Evolutionary conservation across 2,888 invertebrate genomes (phyloP), one percentile per base, ranked within the genome.

Genomic region (Tetramorium bicarinatum): DNA sequence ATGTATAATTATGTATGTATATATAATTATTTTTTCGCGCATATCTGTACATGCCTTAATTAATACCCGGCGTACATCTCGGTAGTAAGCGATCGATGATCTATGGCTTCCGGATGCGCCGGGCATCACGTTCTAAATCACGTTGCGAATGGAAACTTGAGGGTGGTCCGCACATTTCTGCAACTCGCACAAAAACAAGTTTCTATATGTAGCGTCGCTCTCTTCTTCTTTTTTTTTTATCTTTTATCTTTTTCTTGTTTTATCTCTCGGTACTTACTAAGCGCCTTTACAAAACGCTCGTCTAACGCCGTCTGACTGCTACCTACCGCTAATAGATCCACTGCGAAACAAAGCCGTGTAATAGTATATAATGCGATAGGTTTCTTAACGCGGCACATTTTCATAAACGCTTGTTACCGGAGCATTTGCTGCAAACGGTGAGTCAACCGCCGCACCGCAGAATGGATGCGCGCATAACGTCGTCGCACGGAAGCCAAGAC

Each of bases 111-210:
- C 71, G 71, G 79, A 79, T 61, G 79, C 34, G 44, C 47, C 34
- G 29, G 47, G 15, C 62, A n/a, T 54, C 52, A 41, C 59, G 44
- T 34, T 71, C 69, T 64, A 76, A 71, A 71, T 76, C 47, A 61
- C 71, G 56, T 49, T 64, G 72, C 80, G 49, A 77, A 83, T 74
- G 54, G 81, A 81, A 82, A 87, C 74, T 80, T 77, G 87, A 87
- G 87, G 87, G 87, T 87, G 87, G 87, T 87, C 87, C 69, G 79
- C 69, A 83, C 67, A 38, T 69, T 87, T 82, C 79, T 75, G 66
- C 79, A 71, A 72, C 72, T 85, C 41, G 80, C 72, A 67, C 67
- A 64, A 83, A 75, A 87, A 87, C 87, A 52, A 85, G 84, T 87
- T 85, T 83, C 49, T 52, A 52, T 52, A 34, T 56, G 49, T 49